Percentiles rank a stretch among this genome's conserved stretches.
These are phyloP conservation scores for Notarius quadriscutis DNA, from an alignment of 2,113 vertebrate genomes.

Conservation along the genomic window DNA sequence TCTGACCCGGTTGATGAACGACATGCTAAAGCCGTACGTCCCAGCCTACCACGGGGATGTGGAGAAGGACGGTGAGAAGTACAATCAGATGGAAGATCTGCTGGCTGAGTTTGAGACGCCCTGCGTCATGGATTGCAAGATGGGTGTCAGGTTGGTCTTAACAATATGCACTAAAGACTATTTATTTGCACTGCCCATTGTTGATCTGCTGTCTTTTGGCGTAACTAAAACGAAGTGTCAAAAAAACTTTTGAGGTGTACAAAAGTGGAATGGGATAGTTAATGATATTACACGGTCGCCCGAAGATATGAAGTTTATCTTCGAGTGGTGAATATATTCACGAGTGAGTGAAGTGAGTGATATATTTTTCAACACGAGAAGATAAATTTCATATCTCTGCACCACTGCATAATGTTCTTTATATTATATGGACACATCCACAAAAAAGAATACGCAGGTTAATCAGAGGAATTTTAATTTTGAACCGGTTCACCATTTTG, in stretches of 20 bases:
- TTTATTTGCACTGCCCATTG: not conserved
- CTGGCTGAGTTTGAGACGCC: conserved; percentile 93
- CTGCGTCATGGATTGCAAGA: conserved; percentile 99
- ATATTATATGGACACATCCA: too few species aligned
- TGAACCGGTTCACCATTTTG: too few species aligned
- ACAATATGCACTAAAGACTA: not conserved
- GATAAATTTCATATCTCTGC: too few species aligned
- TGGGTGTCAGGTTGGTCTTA: conserved; percentile 73
- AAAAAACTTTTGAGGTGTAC: not conserved
- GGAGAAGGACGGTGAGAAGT: conserved; percentile 92
- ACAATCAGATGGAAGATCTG: conserved; percentile 99
- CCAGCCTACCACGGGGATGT: conserved; percentile 93
- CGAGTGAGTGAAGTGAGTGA: too few species aligned
- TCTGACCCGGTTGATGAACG: conserved; percentile 87
- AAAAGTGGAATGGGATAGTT: not conserved
- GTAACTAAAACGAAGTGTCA: not conserved
- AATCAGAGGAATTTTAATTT: too few species aligned
- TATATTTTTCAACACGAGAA: too few species aligned
- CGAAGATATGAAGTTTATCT: too few species aligned
- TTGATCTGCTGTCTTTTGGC: not conserved
- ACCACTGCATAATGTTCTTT: too few species aligned
- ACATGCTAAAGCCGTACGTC: conserved; percentile 86
- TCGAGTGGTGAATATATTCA: too few species aligned
- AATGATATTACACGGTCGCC: not conserved
- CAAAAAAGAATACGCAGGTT: too few species aligned